Base-by-base conservation (phyloP, 2,113 vertebrate species). In the Corythornis cristatus region DNA sequence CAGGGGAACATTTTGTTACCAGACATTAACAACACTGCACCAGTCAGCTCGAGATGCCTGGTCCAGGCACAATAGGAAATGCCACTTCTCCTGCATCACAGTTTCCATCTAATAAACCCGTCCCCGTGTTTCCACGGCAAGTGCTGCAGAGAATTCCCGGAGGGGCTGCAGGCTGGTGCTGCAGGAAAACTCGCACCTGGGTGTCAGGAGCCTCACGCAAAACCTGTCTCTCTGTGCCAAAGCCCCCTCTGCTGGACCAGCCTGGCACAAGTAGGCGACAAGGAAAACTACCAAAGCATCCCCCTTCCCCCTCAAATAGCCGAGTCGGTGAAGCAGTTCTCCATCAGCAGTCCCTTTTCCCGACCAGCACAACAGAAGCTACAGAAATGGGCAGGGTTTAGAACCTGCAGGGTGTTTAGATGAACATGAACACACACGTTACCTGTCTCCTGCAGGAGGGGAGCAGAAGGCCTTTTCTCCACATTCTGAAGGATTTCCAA, bases 221-320 rank as follows among this genome's bases (percentile, higher is more conserved):
- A 1, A 33, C 3, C 33, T 12, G 11, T 29, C 35, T 46, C 42
- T 78, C 65, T 60, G 46, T 46, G 46, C 15, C 2, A 79, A 96
- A 83, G 88, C 90, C 82, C 86, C 93, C 83, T 93, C 93, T 95
- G 85, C 75, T 73, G 92, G 91, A 7, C 31, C 58, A 45, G 42
- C 53, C 61, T 15, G 46, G 23, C 48, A 26, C 21, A 4, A 0
- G 22, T 48, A n/a, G 82, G 40, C 42, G 9, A 0, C 0, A 5
- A 28, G 2, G 2, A 1, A 15, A 50, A 5, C 28, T n/a, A 1
- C 9, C 6, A 0, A 3, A 16, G 6, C 12, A 11, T 5, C 9
- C 16, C 6, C 1, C 5, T 6, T 17, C 15, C 16, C 12, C 51
- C 15, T 0, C 1, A 6, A 83, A 48, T 0, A 9, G 21, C 5